Conservation (phyloP, 2,888 invertebrate genomes). For the Carpatolechia fugitivella region DNA sequence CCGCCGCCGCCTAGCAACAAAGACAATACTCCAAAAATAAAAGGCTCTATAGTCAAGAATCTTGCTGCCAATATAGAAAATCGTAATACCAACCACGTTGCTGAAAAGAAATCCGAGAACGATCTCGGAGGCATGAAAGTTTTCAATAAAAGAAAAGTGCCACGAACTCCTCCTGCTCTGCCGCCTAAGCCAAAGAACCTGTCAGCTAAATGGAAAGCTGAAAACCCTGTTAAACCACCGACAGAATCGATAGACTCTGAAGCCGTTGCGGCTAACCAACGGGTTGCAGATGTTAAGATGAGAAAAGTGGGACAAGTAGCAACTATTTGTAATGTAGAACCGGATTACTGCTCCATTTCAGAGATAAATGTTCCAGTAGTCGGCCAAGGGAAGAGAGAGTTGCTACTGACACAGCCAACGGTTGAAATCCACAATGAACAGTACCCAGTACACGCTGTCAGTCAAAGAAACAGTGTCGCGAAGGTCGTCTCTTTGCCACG, state of each 20-base stretch:
- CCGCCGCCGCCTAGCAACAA: constrained; percentile 50
- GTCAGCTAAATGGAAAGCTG: constrained; percentile 82
- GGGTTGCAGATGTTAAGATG: constrained; percentile 78
- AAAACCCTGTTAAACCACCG: constrained; percentile 61
- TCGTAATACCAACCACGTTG: constrained; percentile 61
- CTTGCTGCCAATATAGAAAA: constrained; percentile 72
- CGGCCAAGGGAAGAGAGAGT: constrained; percentile 75
- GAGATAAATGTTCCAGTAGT: constrained; percentile 84
- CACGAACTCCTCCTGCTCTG: constrained; percentile 85
- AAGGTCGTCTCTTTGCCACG: constrained; percentile 68
- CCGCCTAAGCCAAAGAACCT: constrained; percentile 89
- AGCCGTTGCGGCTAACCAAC: constrained; percentile 79
- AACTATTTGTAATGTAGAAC: constrained; percentile 76
- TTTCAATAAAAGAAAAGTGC: constrained; percentile 78
- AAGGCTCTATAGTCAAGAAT: constrained; percentile 74
- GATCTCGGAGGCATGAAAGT: constrained; percentile 67
- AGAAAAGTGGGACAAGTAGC: constrained; percentile 75
- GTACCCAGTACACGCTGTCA: constrained; percentile 60
- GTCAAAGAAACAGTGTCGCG: constrained; percentile 63
- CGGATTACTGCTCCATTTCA: constrained; percentile 88
- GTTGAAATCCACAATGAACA: constrained; percentile 76
- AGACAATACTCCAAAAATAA: constrained; percentile 61
- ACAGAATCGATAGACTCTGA: constrained; percentile 75
- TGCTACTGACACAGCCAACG: constrained; percentile 75
- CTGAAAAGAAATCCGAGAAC: constrained; percentile 72